Conservation (phyloP, 2,888 invertebrate species). For the Odontothrips loti region DNA sequence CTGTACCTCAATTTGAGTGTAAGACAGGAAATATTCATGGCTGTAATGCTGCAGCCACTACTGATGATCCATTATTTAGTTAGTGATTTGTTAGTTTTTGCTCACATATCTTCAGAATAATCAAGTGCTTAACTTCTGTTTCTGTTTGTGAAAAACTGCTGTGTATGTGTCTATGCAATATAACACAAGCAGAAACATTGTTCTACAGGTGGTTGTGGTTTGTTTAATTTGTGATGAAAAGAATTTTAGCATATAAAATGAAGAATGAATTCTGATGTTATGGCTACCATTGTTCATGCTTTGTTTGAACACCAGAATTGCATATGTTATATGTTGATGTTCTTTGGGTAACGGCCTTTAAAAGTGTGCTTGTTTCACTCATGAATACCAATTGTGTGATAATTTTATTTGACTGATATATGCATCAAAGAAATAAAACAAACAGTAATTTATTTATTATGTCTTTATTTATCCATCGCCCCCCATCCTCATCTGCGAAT, state of each 20-base stretch:
- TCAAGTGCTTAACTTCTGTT: neutral
- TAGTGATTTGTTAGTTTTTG: neutral
- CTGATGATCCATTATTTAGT: no score
- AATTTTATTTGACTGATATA: conserved; percentile 18
- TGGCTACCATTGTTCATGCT: neutral
- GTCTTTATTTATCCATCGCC: neutral
- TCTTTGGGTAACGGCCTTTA: neutral
- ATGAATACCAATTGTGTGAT: conserved; percentile 20
- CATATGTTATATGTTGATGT: neutral
- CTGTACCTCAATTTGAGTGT: no score
- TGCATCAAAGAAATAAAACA: conserved; percentile 10
- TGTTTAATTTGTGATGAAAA: no score
- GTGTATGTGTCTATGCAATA: neutral
- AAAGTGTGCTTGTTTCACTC: neutral
- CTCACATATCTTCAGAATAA: neutral
- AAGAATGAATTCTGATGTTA: no score
- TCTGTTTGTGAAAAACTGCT: neutral
- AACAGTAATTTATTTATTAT: neutral
- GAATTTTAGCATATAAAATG: no score
- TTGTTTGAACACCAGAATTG: neutral
- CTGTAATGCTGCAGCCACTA: no score
- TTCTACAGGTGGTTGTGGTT: no score
- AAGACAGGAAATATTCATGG: no score
- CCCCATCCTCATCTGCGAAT: no score
- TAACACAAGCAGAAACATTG: no score